Evolutionary conservation across 2,797 vertebrate genomes (phyloP).

Genomic region (Microctenopoma steveboyesi): DNA sequence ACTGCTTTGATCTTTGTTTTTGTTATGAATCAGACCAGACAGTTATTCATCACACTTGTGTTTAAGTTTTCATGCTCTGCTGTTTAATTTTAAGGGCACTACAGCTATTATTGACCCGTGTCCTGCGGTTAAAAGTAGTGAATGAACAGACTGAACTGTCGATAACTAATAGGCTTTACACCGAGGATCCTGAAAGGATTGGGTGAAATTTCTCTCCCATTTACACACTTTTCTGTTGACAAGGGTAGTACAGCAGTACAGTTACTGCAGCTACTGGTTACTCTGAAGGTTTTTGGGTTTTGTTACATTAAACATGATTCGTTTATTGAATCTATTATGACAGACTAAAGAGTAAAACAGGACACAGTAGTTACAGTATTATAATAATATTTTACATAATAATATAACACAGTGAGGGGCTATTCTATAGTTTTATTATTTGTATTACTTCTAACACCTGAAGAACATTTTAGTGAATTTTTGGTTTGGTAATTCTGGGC

Average conservation of each 20-base stretch:
- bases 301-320: neutral
- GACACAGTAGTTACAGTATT: neutral
- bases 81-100: conserved; percentile 6
- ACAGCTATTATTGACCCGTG: conserved; percentile 31
- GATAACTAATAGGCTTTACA: conserved; percentile 28
- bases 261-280: neutral
- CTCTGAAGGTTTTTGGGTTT: neutral
- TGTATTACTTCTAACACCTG: too few species aligned
- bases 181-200: conserved; percentile 7
- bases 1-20: conserved; percentile 23
- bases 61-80: conserved; percentile 22
- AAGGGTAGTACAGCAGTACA: neutral
- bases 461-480: too few species aligned
- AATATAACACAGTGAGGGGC: neutral
- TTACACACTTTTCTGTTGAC: conserved; percentile 4
- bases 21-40: conserved; percentile 34
- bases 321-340: neutral
- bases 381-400: neutral
- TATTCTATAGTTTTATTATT: neutral
- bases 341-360: neutral
- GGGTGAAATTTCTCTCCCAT: conserved; percentile 11
- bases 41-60: conserved; percentile 14
- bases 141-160: conserved; percentile 32
- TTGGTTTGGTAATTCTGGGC: too few species aligned
- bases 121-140: conserved; percentile 36